phyloP scores from a whole-genome alignment of 2,113 vertebrate genomes.

The Heterotis niloticus region DNA sequence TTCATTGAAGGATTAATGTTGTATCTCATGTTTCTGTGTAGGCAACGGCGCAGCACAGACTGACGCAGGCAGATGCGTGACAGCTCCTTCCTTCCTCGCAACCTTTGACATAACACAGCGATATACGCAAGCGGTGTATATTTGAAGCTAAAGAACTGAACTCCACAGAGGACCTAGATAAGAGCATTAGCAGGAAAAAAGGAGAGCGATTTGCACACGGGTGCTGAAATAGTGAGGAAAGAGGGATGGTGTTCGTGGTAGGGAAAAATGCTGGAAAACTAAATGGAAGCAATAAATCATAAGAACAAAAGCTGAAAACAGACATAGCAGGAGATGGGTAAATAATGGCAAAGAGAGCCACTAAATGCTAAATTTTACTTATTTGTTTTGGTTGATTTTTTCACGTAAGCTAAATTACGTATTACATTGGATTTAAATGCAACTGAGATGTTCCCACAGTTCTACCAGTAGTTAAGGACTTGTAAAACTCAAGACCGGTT shows the following conservation, averaged over 20 bases:
- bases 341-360: too few relatives aligned
- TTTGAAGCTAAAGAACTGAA: not conserved
- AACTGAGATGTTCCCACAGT: not conserved
- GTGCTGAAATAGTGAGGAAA: not conserved
- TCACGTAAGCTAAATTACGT: not conserved
- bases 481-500: not conserved
- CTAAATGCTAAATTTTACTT: not conserved
- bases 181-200: not conserved
- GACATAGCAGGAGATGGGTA: not conserved
- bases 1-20: conserved; percentile 5
- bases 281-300: conserved; percentile 22
- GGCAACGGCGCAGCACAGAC: not conserved
- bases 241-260: not conserved
- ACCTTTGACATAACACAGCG: conserved; percentile 1
- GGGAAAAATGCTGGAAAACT: not conserved
- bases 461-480: not conserved
- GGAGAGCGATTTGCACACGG: not conserved
- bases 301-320: conserved; percentile 26
- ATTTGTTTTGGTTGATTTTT: not conserved
- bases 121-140: not conserved
- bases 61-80: not conserved
- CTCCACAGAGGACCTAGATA: not conserved
- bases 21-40: not conserved
- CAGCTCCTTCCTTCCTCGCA: not conserved
- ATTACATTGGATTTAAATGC: not conserved